Evolutionary conservation across 2,888 invertebrate species (phyloP).

Genomic region (Xanthostigma xanthostigma): DNA sequence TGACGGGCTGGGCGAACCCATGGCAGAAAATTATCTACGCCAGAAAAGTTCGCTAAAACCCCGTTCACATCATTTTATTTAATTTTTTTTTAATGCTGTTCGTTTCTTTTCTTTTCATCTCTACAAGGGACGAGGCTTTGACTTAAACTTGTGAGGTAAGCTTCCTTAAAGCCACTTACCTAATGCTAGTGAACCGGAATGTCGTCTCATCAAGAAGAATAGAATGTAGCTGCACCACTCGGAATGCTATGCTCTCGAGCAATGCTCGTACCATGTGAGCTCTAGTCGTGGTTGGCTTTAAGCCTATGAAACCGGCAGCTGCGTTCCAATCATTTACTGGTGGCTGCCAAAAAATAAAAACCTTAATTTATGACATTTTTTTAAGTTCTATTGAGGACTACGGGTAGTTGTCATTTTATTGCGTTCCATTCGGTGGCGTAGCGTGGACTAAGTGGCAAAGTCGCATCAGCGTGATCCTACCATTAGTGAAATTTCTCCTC

Average conservation of each 20-base stretch:
- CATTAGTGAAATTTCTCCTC: no score
- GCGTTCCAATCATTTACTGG: constrained; percentile 80
- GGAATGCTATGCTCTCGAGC: constrained; percentile 72
- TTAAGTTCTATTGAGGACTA: neutral
- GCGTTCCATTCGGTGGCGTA: neutral
- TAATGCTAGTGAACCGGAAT: constrained; percentile 39
- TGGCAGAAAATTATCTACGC: no score
- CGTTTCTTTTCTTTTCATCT: neutral
- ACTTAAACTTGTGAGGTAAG: no score
- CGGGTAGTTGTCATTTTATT: neutral
- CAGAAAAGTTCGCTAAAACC: no score
- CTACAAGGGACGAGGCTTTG: neutral
- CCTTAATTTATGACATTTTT: neutral
- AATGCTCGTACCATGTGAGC: constrained; percentile 71
- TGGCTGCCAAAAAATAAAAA: constrained; percentile 39
- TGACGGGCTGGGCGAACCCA: no score
- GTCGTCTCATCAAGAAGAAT: constrained; percentile 56
- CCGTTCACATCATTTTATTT: no score
- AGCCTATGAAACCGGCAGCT: constrained; percentile 68
- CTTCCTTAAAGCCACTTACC: constrained; percentile 28
- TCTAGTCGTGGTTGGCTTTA: constrained; percentile 55
- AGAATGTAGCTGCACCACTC: constrained; percentile 61
- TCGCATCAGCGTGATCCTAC: no score
- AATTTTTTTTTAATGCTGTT: neutral
- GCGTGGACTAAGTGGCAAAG: no score